Base-by-base conservation (phyloP, 1,140 invertebrate species). In the Conopomorpha cramerella region DNA sequence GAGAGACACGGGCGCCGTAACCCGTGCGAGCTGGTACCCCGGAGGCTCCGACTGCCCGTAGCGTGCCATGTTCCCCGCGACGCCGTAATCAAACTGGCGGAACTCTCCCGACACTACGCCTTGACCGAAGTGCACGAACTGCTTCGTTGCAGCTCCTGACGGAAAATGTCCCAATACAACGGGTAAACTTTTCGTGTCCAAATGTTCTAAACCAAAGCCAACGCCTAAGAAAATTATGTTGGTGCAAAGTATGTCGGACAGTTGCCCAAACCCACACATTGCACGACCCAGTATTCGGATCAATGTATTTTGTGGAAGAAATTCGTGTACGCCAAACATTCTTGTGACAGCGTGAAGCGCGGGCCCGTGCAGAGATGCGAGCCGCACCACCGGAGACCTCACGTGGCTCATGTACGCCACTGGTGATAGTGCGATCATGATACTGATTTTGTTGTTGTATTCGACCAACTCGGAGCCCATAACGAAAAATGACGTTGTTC, bases 151-250 rank as follows among this genome's bases (percentile, higher is more conserved):
- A 1, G 89, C 84, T 10, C 91, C 91, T 3, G 89, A 86, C 0
- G 93, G 92, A 11, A 81, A 78, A 51, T 94, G 90, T 0, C 84
- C 81, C 19, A 88, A 72, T 38, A 93, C 85, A 0, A 92, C 85
- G 0, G 88, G 83, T 1, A 90, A 46, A 55, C 87, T 82, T 0
- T 84, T 85, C 73, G 55, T 42, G 15, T 66, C 61, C 13, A 63
- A 15, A 16, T 66, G 58, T 8, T 31, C 39, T 14, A 50, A 51
- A 25, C 51, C 56, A 17, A 55, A 55, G 3, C 62, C 62, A 7
- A 41, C n/a, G 0, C 37, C 27, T 7, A 62, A 23, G 11, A 61
- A 55, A 7, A 55, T 11, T 0, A 45, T 13, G 18, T 56, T 61
- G 18, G 35, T 46, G 29, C 59, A 63, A 1, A 59, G 7, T 7